Conservation (phyloP, 2,797 vertebrate genomes). For the Trematomus bernacchii region DNA sequence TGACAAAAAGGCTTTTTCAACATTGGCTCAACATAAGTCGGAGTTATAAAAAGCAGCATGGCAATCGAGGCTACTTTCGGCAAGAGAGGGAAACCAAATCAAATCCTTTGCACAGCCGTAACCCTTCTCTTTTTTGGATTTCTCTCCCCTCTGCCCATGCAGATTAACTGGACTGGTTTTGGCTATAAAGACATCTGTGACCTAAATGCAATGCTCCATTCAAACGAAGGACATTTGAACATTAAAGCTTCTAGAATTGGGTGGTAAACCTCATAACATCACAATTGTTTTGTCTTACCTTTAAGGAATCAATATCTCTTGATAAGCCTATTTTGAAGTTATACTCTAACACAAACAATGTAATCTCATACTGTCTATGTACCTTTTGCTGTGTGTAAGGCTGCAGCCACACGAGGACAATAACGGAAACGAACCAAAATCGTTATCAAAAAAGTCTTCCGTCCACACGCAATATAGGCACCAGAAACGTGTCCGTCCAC, state of each 20-base stretch:
- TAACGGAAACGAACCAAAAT: too few species aligned
- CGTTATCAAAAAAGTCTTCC: too few species aligned
- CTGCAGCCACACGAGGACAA: not conserved
- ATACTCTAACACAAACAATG: slow-evolving; percentile 6
- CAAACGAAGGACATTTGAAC: not conserved
- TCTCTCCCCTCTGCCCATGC: slow-evolving; percentile 59
- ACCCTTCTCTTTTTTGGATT: slow-evolving; percentile 62
- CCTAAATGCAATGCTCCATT: slow-evolving; percentile 58
- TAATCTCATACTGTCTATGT: slow-evolving; percentile 39
- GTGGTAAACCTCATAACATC: slow-evolving; percentile 15
- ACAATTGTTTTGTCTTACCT: slow-evolving; percentile 16
- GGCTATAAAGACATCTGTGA: slow-evolving; percentile 62
- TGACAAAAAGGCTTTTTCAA: slow-evolving; percentile 76
- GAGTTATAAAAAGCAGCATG: slow-evolving; percentile 75
- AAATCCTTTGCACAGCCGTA: slow-evolving; percentile 67
- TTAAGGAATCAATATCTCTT: slow-evolving; percentile 39
- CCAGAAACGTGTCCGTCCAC: too few species aligned
- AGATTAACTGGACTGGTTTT: slow-evolving; percentile 71
- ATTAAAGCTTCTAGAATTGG: slow-evolving; percentile 13
- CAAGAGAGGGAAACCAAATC: slow-evolving; percentile 59
- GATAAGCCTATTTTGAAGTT: slow-evolving; percentile 32
- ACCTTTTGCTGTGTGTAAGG: slow-evolving; percentile 8
- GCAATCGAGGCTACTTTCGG: slow-evolving; percentile 53
- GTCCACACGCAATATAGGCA: too few species aligned
- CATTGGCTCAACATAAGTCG: slow-evolving; percentile 75